Conservation (phyloP, 2,888 invertebrate species). For the Philhelius pedissequus region DNA sequence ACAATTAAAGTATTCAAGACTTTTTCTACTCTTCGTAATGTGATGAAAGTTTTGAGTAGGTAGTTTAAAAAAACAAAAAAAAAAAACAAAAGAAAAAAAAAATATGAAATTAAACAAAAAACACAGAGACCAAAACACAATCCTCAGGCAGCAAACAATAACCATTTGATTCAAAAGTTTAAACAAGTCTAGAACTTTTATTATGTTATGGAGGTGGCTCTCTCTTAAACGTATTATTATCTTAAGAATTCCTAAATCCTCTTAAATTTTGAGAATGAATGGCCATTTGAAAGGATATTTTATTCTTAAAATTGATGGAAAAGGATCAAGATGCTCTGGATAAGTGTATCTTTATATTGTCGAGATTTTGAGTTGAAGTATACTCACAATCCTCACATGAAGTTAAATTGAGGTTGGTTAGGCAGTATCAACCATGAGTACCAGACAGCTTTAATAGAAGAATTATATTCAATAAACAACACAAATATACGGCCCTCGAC, state of each 20-base stretch:
- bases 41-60: no score
- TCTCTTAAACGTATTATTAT: not conserved
- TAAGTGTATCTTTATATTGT: not conserved
- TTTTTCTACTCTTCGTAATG: no score
- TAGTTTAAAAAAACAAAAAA: no score
- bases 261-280: not conserved
- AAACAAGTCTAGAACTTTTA: not conserved
- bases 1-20: no score
- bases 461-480: slow-evolving; percentile 6
- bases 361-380: not conserved
- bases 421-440: no score
- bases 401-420: slow-evolving; percentile 5
- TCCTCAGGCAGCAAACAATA: not conserved
- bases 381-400: no score
- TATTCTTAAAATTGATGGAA: not conserved
- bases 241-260: not conserved
- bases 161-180: not conserved
- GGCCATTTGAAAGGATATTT: not conserved
- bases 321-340: not conserved
- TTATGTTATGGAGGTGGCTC: not conserved
- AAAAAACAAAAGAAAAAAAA: no score
- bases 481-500: not conserved
- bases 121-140: no score
- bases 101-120: no score
- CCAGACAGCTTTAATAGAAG: not conserved